These are phyloP conservation scores for Micromussa lordhowensis DNA, from an alignment of 92 coral and sea anemone species.

Conservation along the genomic window DNA sequence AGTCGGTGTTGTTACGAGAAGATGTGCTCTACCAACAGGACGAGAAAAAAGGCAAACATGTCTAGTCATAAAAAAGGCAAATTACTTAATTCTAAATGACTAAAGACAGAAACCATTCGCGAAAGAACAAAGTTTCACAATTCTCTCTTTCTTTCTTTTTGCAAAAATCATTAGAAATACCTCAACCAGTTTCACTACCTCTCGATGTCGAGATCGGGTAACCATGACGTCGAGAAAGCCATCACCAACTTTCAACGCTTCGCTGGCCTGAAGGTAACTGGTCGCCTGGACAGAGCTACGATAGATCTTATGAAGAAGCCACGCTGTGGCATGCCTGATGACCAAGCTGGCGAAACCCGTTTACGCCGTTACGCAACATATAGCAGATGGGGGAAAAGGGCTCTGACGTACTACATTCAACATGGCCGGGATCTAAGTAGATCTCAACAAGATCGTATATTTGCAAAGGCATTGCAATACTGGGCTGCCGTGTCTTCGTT, in stretches of 20 bases:
- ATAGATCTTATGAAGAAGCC: constrained; percentile 57
- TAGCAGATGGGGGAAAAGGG: constrained; percentile 49
- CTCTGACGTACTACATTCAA: constrained; percentile 49
- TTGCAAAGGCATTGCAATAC: constrained; percentile 54
- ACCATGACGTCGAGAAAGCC: constrained; percentile 47
- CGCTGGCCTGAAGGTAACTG: constrained; percentile 48
- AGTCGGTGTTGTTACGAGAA: too few relatives aligned
- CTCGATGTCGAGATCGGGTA: constrained; percentile 58
- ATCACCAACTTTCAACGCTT: constrained; percentile 54
- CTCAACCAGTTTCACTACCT: constrained; percentile 59
- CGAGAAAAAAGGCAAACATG: too few relatives aligned
- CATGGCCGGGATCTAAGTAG: constrained; percentile 52
- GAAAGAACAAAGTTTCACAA: too few relatives aligned
- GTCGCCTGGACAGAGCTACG: constrained; percentile 53
- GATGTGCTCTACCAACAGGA: too few relatives aligned
- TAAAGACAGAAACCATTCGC: too few relatives aligned
- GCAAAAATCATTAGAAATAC: constrained; percentile 36
- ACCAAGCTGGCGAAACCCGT: neutral
- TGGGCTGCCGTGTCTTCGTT: constrained; percentile 58
- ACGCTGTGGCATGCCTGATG: constrained; percentile 60
- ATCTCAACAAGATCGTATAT: constrained; percentile 26
- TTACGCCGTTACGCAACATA: constrained; percentile 51
- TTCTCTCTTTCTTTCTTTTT: neutral
- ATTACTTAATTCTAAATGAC: too few relatives aligned
- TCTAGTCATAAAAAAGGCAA: too few relatives aligned